Evolutionary conservation across 2,113 vertebrate species (phyloP), one percentile per base, ranked within the genome.

Genomic region (Neolamprologus longior): DNA sequence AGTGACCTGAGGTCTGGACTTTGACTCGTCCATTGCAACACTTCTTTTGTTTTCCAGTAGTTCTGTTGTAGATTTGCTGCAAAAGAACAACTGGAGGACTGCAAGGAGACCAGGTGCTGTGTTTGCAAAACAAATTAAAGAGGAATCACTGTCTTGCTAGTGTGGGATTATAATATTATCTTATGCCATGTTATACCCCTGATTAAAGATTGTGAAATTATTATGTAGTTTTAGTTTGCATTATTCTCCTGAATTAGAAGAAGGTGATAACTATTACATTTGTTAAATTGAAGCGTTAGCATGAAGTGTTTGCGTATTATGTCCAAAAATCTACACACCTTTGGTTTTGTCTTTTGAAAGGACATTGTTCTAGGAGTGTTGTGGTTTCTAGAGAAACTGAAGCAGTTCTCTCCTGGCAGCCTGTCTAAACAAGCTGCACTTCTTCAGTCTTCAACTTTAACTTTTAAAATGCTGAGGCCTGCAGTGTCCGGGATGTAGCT

Each of bases 1-100:
- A 47, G 14, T 17, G 14, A 28, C 4, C 37, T 47, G 3, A 73
- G 68, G 3, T 73, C 68, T 73, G 21, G 14, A 28, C 40, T 26
- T 73, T 73, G 68, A 7, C 68, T 28, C 4, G 6, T 15, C 40
- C 21, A 47, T 73, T 47, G 5, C 21, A 45, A 7, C 68, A 73
- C 14, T 2, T 73, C 0, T 45, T 45, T 28, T 73, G 14, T 73
- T 45, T 47, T 28, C 9, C 21, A 73, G 8, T 26, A 1, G 14
- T 73, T 73, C 1, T 73, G 21, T 47, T 76, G 40, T 2, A 76
- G 68, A 76, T 47, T 76, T 76, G 24, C 40, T 7, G 61, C 4
- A 66, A 13, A n/a, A 21, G 0, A 66, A 13, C 17, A 21, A 66
- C 61, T 0, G 61, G 61, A 66, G 31, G 61, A 66, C 40, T 28